These are phyloP conservation scores for Lottia scabra DNA, from an alignment of 2,888 invertebrate species.

Conservation along the genomic window DNA sequence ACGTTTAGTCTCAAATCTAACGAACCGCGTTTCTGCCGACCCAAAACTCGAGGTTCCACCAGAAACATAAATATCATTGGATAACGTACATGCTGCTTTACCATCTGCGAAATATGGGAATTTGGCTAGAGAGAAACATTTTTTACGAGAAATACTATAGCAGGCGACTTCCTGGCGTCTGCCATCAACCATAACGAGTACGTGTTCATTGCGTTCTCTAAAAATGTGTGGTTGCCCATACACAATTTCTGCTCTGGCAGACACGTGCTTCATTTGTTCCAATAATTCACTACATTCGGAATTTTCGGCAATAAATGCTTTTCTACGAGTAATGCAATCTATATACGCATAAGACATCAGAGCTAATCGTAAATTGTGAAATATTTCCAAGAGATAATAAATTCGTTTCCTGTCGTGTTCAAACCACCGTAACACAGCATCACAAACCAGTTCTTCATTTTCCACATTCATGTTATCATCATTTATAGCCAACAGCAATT, in stretches of 20 bases:
- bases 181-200: conserved; percentile 37
- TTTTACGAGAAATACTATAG: conserved; percentile 33
- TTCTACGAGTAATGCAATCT: conserved; percentile 8
- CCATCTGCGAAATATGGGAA: conserved; percentile 39
- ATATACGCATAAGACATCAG: conserved; percentile 33
- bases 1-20: conserved; percentile 30
- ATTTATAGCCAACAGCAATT: conserved; percentile 71
- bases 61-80: conserved; percentile 36
- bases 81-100: conserved; percentile 36
- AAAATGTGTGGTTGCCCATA: conserved; percentile 12
- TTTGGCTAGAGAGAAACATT: conserved; percentile 35
- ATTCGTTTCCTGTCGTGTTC: conserved; percentile 64
- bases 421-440: conserved; percentile 71
- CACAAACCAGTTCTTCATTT: conserved; percentile 71
- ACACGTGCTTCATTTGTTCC: conserved; percentile 13
- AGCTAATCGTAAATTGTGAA: conserved; percentile 70
- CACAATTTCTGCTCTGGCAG: conserved; percentile 10
- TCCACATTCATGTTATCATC: conserved; percentile 71
- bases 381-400: conserved; percentile 71
- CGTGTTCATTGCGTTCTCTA: conserved; percentile 31
- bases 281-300: conserved; percentile 14
- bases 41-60: conserved; percentile 26
- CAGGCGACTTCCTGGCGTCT: conserved; percentile 35
- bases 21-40: conserved; percentile 28
- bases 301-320: conserved; percentile 20